Evolutionary conservation across 2,113 vertebrate genomes (phyloP), one percentile per base, ranked within the genome.

Genomic region (Haplochromis burtoni): DNA sequence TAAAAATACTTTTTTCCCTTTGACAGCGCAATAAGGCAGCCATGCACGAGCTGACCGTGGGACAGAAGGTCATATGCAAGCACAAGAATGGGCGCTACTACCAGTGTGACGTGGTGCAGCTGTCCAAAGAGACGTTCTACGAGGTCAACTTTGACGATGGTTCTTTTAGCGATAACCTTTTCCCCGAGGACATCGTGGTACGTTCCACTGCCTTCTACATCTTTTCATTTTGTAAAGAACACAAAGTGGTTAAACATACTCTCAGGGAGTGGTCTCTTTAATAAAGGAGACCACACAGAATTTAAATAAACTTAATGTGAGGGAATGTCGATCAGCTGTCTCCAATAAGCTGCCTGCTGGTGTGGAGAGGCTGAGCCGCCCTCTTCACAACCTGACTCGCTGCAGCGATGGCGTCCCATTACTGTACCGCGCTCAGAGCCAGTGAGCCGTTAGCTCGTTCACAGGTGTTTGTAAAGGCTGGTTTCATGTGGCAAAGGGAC

Each of bases 91-190:
- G 98, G 14, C 98, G 98, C 40, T 99, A 99, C 95, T 99, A 99
- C 95, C 98, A 99, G 35, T 98, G 98, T 31, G 98, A 99, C 83
- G 98, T 99, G 92, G 96, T 98, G 88, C 98, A 97, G 91, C 97
- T 99, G 84, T 97, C 97, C 33, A 98, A 98, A 12, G 98, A 99
- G 95, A 99, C 98, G 4, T 99, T 99, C 95, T 99, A 99, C 0
- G 98, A 99, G 92, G 98, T 99, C 95, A 99, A 99, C 95, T 99
- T 98, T 6, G 98, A 99, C 35, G 98, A 99, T 10, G 98, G 98
- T 19, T 99, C 98, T 91, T 99, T 99, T 95, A 99, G 98, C 0
- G 98, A 99, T 90, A 99, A 99, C 94, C 97, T 99, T 16, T 99
- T 99, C 87, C 98, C 98, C 6, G 98, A 99, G 89, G 98, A 99